Percentiles rank a stretch among this genome's conserved stretches.
phyloP scores from a whole-genome alignment of 1,140 invertebrate genomes.

The Drosophila leontia region DNA sequence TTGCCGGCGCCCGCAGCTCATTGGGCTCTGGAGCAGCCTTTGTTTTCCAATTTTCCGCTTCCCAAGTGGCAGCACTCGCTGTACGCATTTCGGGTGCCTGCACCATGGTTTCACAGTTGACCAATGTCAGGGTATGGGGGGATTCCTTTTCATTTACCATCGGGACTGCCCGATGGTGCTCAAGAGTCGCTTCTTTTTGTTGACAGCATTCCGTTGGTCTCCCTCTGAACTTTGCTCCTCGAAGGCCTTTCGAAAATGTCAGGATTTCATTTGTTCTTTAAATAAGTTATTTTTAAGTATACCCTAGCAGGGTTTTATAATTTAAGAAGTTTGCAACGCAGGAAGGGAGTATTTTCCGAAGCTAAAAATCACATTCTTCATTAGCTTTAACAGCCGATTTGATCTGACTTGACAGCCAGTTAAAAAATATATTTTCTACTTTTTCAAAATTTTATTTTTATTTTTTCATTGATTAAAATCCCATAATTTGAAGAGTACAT shows the following conservation, averaged over 20 bases:
- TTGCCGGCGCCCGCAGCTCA: slow-evolving; percentile 41
- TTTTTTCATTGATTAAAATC: neutral
- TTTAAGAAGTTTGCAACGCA: neutral
- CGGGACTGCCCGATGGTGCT: neutral
- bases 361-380: no score
- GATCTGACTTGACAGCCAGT: no score
- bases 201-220: slow-evolving; percentile 25
- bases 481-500: fast-evolving
- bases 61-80: slow-evolving; percentile 27
- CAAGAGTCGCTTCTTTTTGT: slow-evolving; percentile 17
- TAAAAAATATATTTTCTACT: no score
- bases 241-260: slow-evolving; percentile 4
- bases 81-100: slow-evolving; percentile 12
- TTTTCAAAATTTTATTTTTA: no score
- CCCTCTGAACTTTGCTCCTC: slow-evolving; percentile 20
- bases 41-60: slow-evolving; percentile 37
- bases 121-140: slow-evolving; percentile 19
- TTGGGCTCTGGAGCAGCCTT: slow-evolving; percentile 33
- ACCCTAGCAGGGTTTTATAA: neutral
- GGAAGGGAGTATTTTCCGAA: no score
- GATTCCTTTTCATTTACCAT: slow-evolving; percentile 4
- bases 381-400: no score
- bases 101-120: slow-evolving; percentile 28
- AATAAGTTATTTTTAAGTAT: neutral
- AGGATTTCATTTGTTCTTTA: slow-evolving; percentile 2